Conservation (phyloP, 1,140 invertebrate species). For the Zaprionus ornatus region DNA sequence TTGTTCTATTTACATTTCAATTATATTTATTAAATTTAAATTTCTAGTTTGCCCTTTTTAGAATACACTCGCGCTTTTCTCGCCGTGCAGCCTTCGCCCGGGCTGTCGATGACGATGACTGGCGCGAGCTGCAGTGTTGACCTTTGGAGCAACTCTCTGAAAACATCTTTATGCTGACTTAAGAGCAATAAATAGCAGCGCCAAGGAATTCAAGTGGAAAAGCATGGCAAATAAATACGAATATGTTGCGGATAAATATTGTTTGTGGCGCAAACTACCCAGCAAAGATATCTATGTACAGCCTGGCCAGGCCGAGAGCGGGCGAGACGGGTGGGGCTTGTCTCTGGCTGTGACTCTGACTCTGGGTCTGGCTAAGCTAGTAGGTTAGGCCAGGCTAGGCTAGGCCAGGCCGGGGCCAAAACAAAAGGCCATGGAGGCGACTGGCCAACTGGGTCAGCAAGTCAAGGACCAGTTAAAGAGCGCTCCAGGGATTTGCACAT, state of each 20-base stretch:
- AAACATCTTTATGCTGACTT: slow-evolving; percentile 60
- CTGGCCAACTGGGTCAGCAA: slow-evolving; percentile 73
- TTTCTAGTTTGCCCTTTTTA: neutral
- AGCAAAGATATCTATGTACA: neutral
- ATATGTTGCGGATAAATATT: slow-evolving; percentile 66
- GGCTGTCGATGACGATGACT: slow-evolving; percentile 45
- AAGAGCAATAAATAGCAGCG: slow-evolving; percentile 63
- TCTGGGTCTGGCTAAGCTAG: neutral
- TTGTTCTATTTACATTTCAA: neutral
- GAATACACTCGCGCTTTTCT: neutral
- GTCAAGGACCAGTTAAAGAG: slow-evolving; percentile 72
- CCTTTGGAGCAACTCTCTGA: slow-evolving; percentile 66
- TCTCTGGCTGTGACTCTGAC: neutral
- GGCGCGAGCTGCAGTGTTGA: slow-evolving; percentile 69
- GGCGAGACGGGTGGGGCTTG: neutral
- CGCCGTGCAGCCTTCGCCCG: neutral
- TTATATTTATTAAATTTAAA: neutral
- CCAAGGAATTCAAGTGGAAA: slow-evolving; percentile 68
- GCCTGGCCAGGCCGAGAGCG: too few species aligned
- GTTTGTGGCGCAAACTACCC: slow-evolving; percentile 55
- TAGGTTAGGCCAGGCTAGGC: slow-evolving; percentile 12
- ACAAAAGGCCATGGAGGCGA: slow-evolving; percentile 48
- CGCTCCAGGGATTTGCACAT: slow-evolving; percentile 53
- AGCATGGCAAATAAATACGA: slow-evolving; percentile 71
- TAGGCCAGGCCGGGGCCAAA: slow-evolving; percentile 22